Evolutionary conservation across 2,113 vertebrate species (phyloP), one percentile per base, ranked within the genome.

Genomic region (Microcebus lehilahytsara): DNA sequence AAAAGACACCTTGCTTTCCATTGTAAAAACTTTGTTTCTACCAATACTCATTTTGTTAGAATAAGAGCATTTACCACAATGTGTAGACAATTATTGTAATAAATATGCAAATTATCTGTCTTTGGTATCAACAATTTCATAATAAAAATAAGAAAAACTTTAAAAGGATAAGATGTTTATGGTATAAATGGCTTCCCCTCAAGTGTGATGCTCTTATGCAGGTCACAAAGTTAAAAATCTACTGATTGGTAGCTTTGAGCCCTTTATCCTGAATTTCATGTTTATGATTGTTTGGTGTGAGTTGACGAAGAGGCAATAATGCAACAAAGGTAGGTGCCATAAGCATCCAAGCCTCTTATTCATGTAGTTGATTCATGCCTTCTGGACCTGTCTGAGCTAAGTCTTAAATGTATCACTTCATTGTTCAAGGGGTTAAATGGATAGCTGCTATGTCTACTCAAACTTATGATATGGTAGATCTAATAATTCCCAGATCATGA

Each of bases 371-470:
- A n/a, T 83, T 93, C 13, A 20, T 62, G 53, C n/a, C 16, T 85
- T 92, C 40, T 91, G 12, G 32, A 69, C n/a, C 23, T 25, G 2
- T 34, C 42, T 62, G 42, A 69, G 69, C 53, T 12, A 42, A 83
- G 46, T 69, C 32, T 53, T 53, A 95, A 77, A 87, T 87, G 22
- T 40, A 90, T 89, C 83, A 91, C 30, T 93, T 91, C 6, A 77
- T 74, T 77, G 17, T 69, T 53, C 23, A 93, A 34, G 84, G 30
- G 19, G 46, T 58, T 25, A 90, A 85, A 67, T 32, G 20, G 27
- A 79, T 77, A 62, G 74, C 34, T 93, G 34, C 67, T 87, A 27
- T 84, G 37, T 77, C 30, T 34, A 78, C 5, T 30, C 9, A 95
- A 37, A 87, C 49, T 77, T n/a, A 77, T 34, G 12, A 34, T 34